These are phyloP conservation scores for Cyanocitta stelleri DNA, from an alignment of 2,113 vertebrate genomes.

Conservation along the genomic window DNA sequence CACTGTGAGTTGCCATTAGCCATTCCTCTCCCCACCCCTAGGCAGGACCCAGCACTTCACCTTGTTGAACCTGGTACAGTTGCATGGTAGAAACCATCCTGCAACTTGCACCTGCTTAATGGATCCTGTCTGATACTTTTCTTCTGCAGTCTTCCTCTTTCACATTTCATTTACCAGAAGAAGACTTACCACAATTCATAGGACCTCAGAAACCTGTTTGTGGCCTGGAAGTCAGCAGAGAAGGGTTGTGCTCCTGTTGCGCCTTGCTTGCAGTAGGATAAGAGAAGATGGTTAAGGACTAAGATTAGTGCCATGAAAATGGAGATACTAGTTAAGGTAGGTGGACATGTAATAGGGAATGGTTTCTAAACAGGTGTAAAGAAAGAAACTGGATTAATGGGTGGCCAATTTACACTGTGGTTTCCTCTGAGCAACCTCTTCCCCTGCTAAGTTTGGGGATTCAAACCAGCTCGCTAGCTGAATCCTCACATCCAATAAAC, in stretches of 20 bases:
- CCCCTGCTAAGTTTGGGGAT: background rate
- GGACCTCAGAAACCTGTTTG: background rate
- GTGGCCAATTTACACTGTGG: background rate
- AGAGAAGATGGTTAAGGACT: background rate
- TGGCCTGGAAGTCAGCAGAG: background rate
- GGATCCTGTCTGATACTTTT: background rate
- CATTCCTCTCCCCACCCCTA: background rate
- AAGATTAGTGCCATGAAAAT: background rate
- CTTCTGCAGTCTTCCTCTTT: background rate
- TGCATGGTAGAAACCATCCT: background rate
- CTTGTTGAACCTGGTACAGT: background rate
- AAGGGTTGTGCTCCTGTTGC: background rate
- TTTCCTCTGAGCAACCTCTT: background rate
- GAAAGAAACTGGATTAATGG: background rate
- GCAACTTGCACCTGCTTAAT: background rate
- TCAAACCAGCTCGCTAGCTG: accelerated
- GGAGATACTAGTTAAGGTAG: background rate
- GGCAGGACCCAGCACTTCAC: background rate
- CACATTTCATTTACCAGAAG: background rate
- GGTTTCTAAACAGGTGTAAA: background rate
- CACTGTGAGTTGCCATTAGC: background rate
- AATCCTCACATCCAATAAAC: background rate
- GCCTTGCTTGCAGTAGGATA: background rate
- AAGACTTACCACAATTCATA: background rate
- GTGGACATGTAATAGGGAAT: background rate